Evolutionary conservation across 2,113 vertebrate genomes (phyloP).

Genomic region (Podarcis muralis): DNA sequence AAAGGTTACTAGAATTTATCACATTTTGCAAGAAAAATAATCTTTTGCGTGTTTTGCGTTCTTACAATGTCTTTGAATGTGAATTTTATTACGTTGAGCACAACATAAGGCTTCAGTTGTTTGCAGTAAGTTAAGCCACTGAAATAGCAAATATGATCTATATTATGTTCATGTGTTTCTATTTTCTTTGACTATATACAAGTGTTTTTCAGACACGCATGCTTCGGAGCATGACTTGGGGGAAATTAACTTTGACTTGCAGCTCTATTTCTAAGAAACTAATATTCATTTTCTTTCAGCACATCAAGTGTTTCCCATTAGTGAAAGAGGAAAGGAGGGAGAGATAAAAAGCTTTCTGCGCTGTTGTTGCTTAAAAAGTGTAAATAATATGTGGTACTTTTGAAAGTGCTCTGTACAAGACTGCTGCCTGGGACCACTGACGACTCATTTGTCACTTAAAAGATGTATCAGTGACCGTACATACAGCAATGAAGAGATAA

Average conservation of each 20-base stretch:
- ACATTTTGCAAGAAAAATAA: neutral
- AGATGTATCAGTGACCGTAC: conserved; percentile 15
- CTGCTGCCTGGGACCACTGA: conserved; percentile 8
- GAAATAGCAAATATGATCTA: neutral
- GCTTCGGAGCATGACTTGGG: conserved; percentile 33
- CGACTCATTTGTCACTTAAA: neutral
- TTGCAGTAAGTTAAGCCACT: neutral
- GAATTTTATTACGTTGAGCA: neutral
- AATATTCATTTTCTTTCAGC: conserved; percentile 25
- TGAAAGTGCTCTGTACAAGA: conserved; percentile 20
- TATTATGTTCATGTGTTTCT: neutral
- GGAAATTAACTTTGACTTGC: conserved; percentile 36
- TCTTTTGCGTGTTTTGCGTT: neutral
- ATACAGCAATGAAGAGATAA: neutral
- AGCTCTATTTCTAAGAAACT: conserved; percentile 51
- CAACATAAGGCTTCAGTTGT: neutral
- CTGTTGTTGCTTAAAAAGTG: conserved; percentile 45
- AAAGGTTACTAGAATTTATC: neutral
- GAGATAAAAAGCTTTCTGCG: conserved; percentile 42
- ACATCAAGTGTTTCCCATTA: conserved; percentile 56
- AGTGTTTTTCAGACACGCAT: conserved; percentile 38
- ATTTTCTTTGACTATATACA: conserved; percentile 19
- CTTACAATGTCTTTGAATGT: neutral
- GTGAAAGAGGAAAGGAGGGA: conserved; percentile 22
- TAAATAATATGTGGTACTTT: conserved; percentile 48